A percentile compares a stretch with the other conserved stretches of the same genome.
phyloP scores from a whole-genome alignment of 2,888 invertebrate species.

The Dryococelus australis region DNA sequence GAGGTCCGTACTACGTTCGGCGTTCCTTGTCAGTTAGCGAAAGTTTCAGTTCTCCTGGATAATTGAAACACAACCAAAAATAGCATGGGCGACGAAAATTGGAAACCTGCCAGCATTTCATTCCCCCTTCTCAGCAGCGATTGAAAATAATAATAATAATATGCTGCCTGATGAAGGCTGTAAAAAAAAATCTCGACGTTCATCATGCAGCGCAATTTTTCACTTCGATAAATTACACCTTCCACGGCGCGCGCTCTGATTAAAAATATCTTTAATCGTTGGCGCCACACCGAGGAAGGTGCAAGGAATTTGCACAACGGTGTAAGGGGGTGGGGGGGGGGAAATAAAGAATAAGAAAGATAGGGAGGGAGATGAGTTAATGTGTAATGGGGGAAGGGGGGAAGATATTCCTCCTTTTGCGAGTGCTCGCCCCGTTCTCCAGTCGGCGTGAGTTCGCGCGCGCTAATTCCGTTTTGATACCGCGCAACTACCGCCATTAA shows the following conservation, averaged over 20 bases:
- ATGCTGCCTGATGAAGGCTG: neutral
- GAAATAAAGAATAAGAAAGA: neutral
- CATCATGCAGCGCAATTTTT: neutral
- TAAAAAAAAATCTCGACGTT: neutral
- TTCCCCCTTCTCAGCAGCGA: neutral
- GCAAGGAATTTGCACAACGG: neutral
- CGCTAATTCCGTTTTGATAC: neutral
- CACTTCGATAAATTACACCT: neutral
- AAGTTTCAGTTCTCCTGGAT: too few species aligned
- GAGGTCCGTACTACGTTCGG: too few species aligned
- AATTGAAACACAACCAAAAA: neutral
- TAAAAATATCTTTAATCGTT: neutral
- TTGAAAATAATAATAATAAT: neutral
- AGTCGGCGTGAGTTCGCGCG: neutral
- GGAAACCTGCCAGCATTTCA: neutral
- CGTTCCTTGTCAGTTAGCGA: too few species aligned
- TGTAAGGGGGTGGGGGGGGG: neutral
- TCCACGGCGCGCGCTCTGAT: neutral
- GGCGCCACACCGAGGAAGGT: neutral
- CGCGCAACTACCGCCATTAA: neutral
- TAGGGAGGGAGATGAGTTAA: too few species aligned
- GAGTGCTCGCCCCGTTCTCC: neutral
- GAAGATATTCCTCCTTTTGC: too few species aligned
- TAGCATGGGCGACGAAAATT: neutral
- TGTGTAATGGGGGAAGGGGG: too few species aligned